phyloP scores from a whole-genome alignment of 2,888 invertebrate genomes.

The Folsomia candida region DNA sequence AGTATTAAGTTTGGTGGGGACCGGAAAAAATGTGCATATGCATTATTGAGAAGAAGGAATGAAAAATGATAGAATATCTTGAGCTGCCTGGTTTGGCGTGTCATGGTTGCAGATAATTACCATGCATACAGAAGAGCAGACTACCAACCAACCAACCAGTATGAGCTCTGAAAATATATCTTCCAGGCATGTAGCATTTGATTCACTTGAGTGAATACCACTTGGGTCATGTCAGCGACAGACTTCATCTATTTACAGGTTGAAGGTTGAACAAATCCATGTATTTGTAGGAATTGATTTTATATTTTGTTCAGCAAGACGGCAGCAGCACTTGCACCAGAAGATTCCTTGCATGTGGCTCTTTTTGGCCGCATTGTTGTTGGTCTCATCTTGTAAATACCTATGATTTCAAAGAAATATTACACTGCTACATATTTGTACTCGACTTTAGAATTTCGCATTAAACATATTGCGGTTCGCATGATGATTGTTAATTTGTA shows the following conservation, averaged over 20 bases:
- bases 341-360: too few relatives aligned
- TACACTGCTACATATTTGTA: too few relatives aligned
- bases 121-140: not conserved
- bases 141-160: not conserved
- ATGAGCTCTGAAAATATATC: not conserved
- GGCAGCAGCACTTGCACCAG: too few relatives aligned
- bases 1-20: not conserved
- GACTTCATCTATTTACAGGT: not conserved
- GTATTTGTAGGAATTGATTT: not conserved
- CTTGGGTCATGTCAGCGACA: not conserved
- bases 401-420: too few relatives aligned
- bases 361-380: too few relatives aligned
- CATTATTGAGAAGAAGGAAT: not conserved
- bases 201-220: not conserved
- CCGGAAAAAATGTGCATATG: not conserved
- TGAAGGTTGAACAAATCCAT: not conserved
- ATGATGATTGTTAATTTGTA: not conserved
- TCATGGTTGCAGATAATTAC: not conserved
- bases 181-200: not conserved
- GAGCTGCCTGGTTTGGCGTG: not conserved
- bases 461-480: too few relatives aligned
- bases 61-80: constrained; percentile 12
- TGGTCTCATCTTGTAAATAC: too few relatives aligned
- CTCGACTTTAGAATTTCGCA: not conserved
- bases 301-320: too few relatives aligned